phyloP scores from a whole-genome alignment of 2,113 vertebrate species.

The crab-eating macaque (Macaca fascicularis) region DNA sequence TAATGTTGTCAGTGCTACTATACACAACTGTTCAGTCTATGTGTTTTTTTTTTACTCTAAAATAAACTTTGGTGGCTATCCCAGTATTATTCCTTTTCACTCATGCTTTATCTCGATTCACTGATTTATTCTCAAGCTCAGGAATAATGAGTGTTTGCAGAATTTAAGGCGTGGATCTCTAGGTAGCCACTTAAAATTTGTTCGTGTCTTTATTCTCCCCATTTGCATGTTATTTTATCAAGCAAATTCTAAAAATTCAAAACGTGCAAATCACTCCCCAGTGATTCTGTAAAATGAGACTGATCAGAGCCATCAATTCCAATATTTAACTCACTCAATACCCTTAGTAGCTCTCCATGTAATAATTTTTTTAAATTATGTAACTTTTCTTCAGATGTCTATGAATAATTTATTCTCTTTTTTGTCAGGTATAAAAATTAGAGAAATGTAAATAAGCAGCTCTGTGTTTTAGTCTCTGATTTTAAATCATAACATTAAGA shows the following conservation, averaged over 20 bases:
- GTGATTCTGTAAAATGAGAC: neutral
- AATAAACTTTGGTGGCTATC: slow-evolving; percentile 30
- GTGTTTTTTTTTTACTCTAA: neutral
- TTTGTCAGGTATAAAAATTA: neutral
- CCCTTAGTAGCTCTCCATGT: neutral
- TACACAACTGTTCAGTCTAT: neutral
- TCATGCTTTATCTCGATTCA: slow-evolving; percentile 31
- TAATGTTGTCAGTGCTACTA: slow-evolving; percentile 24
- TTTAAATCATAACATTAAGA: neutral
- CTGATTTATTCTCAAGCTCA: slow-evolving; percentile 45
- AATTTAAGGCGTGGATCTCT: slow-evolving; percentile 4
- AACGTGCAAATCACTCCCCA: neutral
- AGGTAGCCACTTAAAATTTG: slow-evolving; percentile 55
- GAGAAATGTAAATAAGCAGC: neutral
- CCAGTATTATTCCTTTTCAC: slow-evolving; percentile 41
- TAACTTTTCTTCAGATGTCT: neutral
- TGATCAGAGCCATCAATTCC: neutral
- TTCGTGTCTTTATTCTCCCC: neutral
- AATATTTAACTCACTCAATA: neutral
- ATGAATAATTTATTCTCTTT: neutral
- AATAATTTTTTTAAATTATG: neutral
- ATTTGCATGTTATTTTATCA: slow-evolving; percentile 39
- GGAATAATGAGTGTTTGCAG: slow-evolving; percentile 48
- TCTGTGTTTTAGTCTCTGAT: neutral
- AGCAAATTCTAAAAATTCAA: slow-evolving; percentile 19